Conservation (phyloP, 1,140 invertebrate species). For the Apis dorsata region DNA sequence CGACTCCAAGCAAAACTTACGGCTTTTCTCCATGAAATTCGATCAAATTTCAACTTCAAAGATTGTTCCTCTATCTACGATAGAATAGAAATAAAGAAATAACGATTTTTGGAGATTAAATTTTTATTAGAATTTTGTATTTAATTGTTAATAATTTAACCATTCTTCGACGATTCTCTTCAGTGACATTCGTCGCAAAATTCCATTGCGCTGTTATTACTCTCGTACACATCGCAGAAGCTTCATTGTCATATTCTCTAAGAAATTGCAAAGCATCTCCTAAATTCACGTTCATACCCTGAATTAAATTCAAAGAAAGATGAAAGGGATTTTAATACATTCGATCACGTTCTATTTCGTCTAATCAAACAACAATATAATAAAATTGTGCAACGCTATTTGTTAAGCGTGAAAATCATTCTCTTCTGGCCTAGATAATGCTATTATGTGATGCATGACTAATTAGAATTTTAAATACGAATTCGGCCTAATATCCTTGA, state of each 20-base stretch:
- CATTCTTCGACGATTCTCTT: constrained; percentile 86
- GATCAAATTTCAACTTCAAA: constrained; percentile 86
- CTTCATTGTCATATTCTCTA: constrained; percentile 86
- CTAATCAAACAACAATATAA: neutral
- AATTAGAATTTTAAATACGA: constrained; percentile 57
- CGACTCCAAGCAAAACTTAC: constrained; percentile 84
- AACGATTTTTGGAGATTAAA: neutral
- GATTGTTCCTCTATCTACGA: constrained; percentile 84
- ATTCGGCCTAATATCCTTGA: constrained; percentile 31
- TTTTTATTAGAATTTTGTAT: neutral
- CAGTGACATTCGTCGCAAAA: constrained; percentile 89
- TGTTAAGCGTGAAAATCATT: neutral
- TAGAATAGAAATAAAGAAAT: neutral
- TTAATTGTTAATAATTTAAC: constrained; percentile 61
- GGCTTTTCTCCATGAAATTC: constrained; percentile 87
- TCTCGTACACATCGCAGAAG: constrained; percentile 85
- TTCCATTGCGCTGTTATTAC: constrained; percentile 87
- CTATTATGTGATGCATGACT: neutral
- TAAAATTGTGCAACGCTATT: neutral
- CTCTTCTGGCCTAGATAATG: constrained; percentile 38
- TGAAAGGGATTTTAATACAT: neutral
- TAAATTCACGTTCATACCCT: constrained; percentile 87
- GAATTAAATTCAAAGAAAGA: neutral
- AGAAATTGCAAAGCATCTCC: constrained; percentile 86
- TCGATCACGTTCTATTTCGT: neutral